Conservation (phyloP, 2,888 invertebrate genomes). For the Euspilapteryx auroguttella region DNA sequence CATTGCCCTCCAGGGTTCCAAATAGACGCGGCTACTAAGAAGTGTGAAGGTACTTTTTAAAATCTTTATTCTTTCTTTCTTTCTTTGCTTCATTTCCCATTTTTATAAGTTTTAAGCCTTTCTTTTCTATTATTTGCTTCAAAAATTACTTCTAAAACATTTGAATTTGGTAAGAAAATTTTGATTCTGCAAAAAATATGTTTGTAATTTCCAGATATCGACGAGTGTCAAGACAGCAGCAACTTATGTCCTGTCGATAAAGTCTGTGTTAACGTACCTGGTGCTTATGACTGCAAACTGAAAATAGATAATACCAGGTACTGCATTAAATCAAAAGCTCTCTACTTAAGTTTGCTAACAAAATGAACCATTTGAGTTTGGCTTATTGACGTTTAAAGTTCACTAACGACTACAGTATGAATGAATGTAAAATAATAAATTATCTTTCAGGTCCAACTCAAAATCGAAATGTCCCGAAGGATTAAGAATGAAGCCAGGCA, state of each 20-base stretch:
- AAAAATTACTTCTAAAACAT: too few relatives aligned
- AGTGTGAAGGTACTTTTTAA: conserved; percentile 54
- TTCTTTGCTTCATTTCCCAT: neutral
- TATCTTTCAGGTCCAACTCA: too few relatives aligned
- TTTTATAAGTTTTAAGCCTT: neutral
- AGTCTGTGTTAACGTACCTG: conserved; percentile 80
- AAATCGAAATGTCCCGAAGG: conserved; percentile 26
- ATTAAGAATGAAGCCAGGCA: conserved; percentile 23
- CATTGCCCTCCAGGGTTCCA: conserved; percentile 68
- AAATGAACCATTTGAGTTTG: too few relatives aligned
- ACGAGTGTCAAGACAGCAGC: conserved; percentile 79
- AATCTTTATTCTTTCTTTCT: neutral
- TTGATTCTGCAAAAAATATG: neutral
- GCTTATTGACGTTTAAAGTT: too few relatives aligned
- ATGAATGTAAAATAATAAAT: too few relatives aligned
- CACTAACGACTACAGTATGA: too few relatives aligned
- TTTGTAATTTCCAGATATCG: conserved; percentile 65
- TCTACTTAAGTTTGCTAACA: too few relatives aligned
- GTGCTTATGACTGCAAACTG: conserved; percentile 74
- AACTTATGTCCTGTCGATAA: conserved; percentile 77
- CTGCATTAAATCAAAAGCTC: too few relatives aligned
- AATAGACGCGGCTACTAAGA: conserved; percentile 41
- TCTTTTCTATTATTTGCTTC: too few relatives aligned
- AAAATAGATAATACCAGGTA: conserved; percentile 16
- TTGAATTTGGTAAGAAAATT: neutral